Base-by-base conservation (phyloP, 2,888 invertebrate genomes). In the Melinaea menophilus region DNA sequence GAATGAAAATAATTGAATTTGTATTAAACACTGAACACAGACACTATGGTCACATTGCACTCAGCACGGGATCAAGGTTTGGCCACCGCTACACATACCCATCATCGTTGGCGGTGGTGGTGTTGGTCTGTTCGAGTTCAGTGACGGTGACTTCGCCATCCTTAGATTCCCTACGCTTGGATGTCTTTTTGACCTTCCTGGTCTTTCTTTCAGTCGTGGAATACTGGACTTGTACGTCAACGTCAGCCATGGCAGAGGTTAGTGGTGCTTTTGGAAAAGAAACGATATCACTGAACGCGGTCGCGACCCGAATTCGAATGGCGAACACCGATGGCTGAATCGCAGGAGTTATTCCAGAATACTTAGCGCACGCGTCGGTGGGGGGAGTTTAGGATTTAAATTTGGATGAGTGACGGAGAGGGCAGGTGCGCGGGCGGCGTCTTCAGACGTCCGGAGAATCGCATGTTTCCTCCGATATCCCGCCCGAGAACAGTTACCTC, bases 201-300 rank as follows among this genome's bases (percentile, higher is more conserved):
- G 97, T 97, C 88, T 96, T 96, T 85, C 96, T 94, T 91, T 96
- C 95, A 80, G 96, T 95, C 83, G 95, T 94, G 83, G 95, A 95
- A 86, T 93, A 95, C 88, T 95, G 95, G 92, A 95, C 95, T 92
- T 95, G 95, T 73, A 95, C 94, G 90, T 97, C 97, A 80, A 97
- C 96, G 93, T 97, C 97, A 86, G 96, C 97, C 97, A 97, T 97
- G 90, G 82, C 76, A 78, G 76, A 72, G 72, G 65, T 74, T 71
- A 75, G 75, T 75, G 75, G 77, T 77, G 78, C 75, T 76, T 75
- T 74, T 73, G 74, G 76, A 74, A 72, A 77, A 71, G 71, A 73
- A 73, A 71, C 84, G 78, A 85, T 89, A 88, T 86, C 86, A 86
- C 88, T 80, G 84, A 86, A 86, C 90, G 88, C 90, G 88, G 82